Evolutionary conservation across 2,888 invertebrate species (phyloP).

Genomic region (Nomada lathburiana): DNA sequence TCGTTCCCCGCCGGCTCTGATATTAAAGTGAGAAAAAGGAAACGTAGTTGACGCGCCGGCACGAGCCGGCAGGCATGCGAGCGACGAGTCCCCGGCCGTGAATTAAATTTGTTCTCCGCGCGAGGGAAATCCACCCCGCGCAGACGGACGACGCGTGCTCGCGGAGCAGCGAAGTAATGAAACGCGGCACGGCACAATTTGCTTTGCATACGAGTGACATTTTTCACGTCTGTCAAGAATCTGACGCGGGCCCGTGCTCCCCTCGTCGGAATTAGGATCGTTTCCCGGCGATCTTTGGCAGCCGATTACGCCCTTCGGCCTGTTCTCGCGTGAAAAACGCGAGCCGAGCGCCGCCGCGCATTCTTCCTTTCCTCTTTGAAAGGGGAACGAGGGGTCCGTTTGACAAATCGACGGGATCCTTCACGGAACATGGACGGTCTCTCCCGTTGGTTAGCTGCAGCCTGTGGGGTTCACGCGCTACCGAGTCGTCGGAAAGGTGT

Average conservation of each 20-base stretch:
- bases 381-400: neutral
- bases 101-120: conserved; percentile 72
- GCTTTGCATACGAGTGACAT: conserved; percentile 76
- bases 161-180: conserved; percentile 72
- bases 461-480: neutral
- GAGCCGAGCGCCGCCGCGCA: neutral
- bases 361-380: neutral
- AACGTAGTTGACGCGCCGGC: neutral
- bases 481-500: conserved; percentile 11
- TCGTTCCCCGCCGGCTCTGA: conserved; percentile 58
- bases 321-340: conserved; percentile 18
- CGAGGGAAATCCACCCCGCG: conserved; percentile 43
- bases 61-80: conserved; percentile 50
- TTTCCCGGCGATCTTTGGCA: conserved; percentile 5
- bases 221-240: conserved; percentile 72
- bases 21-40: conserved; percentile 46
- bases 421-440: neutral
- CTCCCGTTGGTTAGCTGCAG: too few relatives aligned
- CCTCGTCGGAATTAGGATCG: conserved; percentile 46
- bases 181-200: conserved; percentile 70
- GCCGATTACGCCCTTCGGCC: conserved; percentile 12
- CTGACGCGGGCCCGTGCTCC: conserved; percentile 27
- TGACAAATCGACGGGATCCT: conserved; percentile 30
- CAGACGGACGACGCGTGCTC: conserved; percentile 15
- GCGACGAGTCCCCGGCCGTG: conserved; percentile 53